Conservation (phyloP, 2,888 invertebrate genomes). For the Harpagoxenus sublaevis region DNA sequence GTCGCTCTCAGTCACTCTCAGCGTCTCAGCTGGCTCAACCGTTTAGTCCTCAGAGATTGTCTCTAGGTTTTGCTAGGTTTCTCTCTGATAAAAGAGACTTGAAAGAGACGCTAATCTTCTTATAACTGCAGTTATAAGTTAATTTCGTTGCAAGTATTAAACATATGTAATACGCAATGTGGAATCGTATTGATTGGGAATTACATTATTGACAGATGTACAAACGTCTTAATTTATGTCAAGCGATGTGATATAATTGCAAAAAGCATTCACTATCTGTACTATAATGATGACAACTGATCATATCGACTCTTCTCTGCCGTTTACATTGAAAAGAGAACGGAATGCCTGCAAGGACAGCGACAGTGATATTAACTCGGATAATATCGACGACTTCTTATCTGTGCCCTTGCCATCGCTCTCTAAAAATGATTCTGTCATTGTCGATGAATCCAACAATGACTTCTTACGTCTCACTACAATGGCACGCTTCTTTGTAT, state of each 20-base stretch:
- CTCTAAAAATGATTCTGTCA: conserved; percentile 70
- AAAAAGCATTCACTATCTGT: neutral
- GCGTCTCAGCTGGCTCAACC: no score
- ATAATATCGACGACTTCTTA: conserved; percentile 73
- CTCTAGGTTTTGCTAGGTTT: no score
- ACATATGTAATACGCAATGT: neutral
- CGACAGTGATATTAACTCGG: conserved; percentile 67
- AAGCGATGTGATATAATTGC: neutral
- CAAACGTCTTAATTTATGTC: neutral
- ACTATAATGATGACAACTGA: conserved; percentile 69
- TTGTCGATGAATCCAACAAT: conserved; percentile 61
- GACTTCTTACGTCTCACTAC: conserved; percentile 80
- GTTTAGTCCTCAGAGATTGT: no score
- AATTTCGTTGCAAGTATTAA: neutral
- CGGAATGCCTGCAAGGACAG: conserved; percentile 48
- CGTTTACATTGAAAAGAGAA: conserved; percentile 63
- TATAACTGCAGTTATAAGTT: neutral
- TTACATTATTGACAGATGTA: neutral
- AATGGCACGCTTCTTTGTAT: conserved; percentile 73
- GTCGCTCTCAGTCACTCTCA: no score
- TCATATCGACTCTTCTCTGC: conserved; percentile 77
- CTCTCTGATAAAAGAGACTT: no score
- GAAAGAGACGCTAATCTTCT: no score
- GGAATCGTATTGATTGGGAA: neutral
- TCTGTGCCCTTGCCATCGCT: conserved; percentile 77